Evolutionary conservation across 2,797 vertebrate genomes (phyloP).

Genomic region (Pangasius larnaudii): DNA sequence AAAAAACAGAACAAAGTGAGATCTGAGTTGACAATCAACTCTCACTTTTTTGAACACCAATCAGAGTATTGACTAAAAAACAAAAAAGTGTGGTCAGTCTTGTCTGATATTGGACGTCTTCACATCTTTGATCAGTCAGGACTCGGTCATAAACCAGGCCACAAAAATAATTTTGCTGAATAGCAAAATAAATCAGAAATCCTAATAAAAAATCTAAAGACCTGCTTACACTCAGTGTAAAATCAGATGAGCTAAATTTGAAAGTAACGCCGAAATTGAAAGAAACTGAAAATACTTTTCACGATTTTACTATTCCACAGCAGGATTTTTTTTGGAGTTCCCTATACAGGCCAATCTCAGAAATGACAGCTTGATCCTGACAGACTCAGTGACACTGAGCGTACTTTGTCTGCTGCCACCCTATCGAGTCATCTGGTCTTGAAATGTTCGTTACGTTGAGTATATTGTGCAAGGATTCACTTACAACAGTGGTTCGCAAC

Average conservation of each 20-base stretch:
- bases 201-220: background rate
- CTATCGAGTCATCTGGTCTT: background rate
- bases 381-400: background rate
- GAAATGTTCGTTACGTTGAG: background rate
- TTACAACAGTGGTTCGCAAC: background rate
- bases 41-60: background rate
- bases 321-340: background rate
- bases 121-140: background rate
- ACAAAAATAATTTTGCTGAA: background rate
- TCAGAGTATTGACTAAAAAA: background rate
- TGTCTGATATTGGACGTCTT: background rate
- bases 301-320: background rate
- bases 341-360: background rate
- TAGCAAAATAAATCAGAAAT: background rate
- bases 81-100: background rate
- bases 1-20: background rate
- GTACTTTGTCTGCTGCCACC: background rate
- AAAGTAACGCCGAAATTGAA: background rate
- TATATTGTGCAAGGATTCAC: background rate
- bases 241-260: background rate
- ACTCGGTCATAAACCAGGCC: background rate
- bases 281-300: background rate
- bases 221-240: background rate
- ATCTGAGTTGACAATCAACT: background rate
- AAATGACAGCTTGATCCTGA: background rate